Conservation (phyloP, 2,888 invertebrate genomes). For the Lasioglossum leucozonium region DNA sequence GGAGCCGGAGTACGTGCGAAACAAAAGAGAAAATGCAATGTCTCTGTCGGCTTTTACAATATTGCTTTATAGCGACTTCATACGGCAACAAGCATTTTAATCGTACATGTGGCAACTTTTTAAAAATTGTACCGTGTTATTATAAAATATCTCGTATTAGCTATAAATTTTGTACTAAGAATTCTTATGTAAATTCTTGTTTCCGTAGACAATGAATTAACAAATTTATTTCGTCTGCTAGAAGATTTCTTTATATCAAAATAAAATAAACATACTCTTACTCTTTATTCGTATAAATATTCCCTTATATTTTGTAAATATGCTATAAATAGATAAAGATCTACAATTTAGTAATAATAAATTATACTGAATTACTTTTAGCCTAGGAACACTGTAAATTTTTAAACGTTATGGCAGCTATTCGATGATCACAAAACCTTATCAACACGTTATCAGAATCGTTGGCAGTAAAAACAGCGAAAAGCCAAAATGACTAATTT, state of each 20-base stretch:
- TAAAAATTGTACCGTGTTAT: no score
- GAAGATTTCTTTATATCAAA: no score
- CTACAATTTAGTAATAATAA: not conserved
- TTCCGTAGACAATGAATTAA: not conserved
- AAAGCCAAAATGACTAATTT: not conserved
- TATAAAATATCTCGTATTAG: no score
- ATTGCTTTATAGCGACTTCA: not conserved
- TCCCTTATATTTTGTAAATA: not conserved
- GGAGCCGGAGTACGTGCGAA: not conserved
- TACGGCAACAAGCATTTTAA: not conserved
- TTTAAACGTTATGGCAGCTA: not conserved
- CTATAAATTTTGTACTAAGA: not conserved
- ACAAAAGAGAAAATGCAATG: not conserved
- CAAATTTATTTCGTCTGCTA: no score
- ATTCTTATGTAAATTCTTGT: not conserved
- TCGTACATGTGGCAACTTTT: not conserved
- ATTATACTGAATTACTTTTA: not conserved
- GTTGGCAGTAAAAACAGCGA: not conserved
- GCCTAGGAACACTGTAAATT: not conserved
- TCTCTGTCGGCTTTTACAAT: not conserved
- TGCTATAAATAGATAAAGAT: not conserved
- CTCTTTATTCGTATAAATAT: not conserved
- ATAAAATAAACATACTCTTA: not conserved
- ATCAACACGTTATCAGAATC: not conserved
- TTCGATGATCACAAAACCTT: not conserved